Percentiles rank a stretch among this genome's conserved stretches.
Evolutionary conservation across 2,797 vertebrate genomes (phyloP).

Genomic region (Poliocrania exsul): DNA sequence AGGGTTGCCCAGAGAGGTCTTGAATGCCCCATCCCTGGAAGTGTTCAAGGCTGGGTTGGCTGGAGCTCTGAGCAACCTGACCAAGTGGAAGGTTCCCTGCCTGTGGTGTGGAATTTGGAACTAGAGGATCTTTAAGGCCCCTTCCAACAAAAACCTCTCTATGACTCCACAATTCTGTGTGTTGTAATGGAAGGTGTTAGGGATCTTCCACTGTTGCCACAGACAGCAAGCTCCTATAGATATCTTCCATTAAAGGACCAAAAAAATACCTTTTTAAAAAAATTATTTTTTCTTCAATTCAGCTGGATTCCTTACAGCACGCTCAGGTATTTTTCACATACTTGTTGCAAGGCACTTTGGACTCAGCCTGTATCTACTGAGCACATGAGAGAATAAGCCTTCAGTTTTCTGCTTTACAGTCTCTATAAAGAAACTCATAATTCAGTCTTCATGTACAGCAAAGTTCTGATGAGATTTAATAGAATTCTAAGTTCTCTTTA

Average conservation of each 20-base stretch:
- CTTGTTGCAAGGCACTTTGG: background rate
- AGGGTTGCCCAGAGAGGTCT: background rate
- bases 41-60: background rate
- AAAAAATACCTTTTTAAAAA: background rate
- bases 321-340: background rate
- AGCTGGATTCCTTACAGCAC: background rate
- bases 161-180: background rate
- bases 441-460: slow-evolving; percentile 45
- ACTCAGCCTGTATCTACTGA: slow-evolving; percentile 24
- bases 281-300: background rate
- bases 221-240: background rate
- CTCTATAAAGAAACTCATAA: slow-evolving; percentile 43
- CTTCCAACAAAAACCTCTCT: background rate
- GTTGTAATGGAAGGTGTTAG: background rate
- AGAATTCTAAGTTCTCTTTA: slow-evolving; percentile 57
- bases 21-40: background rate
- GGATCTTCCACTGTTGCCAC: background rate
- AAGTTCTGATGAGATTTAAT: slow-evolving; percentile 63
- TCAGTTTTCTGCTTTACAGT: slow-evolving; percentile 57
- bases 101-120: background rate
- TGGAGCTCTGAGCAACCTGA: background rate
- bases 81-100: background rate
- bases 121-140: background rate
- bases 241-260: background rate
- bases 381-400: slow-evolving; percentile 52